Conservation (phyloP, 2,797 vertebrate genomes). For the Simalia tracyae region DNA sequence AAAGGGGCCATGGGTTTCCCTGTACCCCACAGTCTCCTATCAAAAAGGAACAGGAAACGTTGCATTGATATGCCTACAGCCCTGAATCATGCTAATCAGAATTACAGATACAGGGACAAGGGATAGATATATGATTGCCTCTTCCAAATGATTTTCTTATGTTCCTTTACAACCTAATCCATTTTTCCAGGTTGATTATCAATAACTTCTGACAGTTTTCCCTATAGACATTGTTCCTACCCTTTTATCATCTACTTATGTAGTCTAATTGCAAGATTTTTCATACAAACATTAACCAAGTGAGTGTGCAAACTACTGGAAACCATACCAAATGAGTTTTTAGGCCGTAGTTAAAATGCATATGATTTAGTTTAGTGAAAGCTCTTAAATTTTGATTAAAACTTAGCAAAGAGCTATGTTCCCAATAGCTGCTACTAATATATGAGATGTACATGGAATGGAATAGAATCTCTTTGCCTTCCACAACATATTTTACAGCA, state of each 20-base stretch:
- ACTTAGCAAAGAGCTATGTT: not conserved
- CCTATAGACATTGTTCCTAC: not conserved
- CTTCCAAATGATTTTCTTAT: not conserved
- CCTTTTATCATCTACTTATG: not conserved
- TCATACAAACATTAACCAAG: not conserved
- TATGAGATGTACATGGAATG: not conserved
- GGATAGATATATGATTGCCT: too few relatives aligned
- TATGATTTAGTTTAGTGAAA: not conserved
- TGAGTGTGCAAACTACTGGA: not conserved
- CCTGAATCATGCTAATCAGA: not conserved
- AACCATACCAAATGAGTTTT: not conserved
- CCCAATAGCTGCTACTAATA: not conserved
- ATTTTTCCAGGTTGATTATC: not conserved
- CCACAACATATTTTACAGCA: not conserved
- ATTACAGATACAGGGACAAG: too few relatives aligned
- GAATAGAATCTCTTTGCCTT: not conserved
- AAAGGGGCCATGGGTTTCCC: not conserved
- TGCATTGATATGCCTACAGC: not conserved
- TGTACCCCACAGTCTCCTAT: not conserved
- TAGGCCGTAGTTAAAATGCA: not conserved
- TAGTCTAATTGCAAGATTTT: not conserved
- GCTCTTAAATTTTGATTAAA: not conserved
- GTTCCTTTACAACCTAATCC: not conserved
- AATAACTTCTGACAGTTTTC: not conserved
- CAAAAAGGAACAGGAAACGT: not conserved